A percentile compares a stretch with the other conserved stretches of the same genome.
These are phyloP conservation scores for Neogale vison DNA, from an alignment of 2,113 vertebrate genomes.

Conservation along the genomic window DNA sequence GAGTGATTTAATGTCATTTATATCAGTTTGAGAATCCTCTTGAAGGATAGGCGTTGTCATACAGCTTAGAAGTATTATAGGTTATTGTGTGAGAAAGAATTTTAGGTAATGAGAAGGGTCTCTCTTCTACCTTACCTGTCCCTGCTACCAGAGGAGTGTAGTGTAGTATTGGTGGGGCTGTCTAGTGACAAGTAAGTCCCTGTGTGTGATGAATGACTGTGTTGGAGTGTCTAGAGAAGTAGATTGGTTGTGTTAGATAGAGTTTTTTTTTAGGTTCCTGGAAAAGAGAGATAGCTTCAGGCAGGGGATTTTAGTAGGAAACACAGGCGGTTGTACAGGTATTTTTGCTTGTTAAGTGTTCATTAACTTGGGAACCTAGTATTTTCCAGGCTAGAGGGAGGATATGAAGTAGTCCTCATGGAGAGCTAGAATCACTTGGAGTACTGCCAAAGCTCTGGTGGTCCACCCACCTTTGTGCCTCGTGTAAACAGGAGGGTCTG, in stretches of 20 bases:
- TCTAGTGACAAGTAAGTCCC: background rate
- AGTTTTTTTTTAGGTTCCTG: background rate
- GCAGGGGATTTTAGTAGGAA: background rate
- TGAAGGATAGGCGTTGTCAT: background rate
- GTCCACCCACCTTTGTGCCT: background rate
- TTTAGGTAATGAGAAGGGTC: background rate
- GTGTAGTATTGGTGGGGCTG: background rate
- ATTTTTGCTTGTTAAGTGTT: background rate
- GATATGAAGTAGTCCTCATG: background rate
- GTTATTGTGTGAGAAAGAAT: background rate
- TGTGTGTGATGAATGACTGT: background rate
- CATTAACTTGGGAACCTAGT: background rate
- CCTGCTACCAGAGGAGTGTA: no score
- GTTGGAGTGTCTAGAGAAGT: background rate
- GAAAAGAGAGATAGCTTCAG: background rate
- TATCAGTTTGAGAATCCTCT: background rate
- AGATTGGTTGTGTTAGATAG: background rate
- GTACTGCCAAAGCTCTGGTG: background rate
- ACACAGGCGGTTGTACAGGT: background rate
- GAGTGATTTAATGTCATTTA: background rate
- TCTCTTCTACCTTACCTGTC: background rate
- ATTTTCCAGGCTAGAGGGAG: background rate
- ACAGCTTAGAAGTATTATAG: background rate
- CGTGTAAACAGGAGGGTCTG: background rate
- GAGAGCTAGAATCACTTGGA: background rate